Evolutionary conservation across 2,888 invertebrate species (phyloP).

Genomic region (Deilephila porcellus): DNA sequence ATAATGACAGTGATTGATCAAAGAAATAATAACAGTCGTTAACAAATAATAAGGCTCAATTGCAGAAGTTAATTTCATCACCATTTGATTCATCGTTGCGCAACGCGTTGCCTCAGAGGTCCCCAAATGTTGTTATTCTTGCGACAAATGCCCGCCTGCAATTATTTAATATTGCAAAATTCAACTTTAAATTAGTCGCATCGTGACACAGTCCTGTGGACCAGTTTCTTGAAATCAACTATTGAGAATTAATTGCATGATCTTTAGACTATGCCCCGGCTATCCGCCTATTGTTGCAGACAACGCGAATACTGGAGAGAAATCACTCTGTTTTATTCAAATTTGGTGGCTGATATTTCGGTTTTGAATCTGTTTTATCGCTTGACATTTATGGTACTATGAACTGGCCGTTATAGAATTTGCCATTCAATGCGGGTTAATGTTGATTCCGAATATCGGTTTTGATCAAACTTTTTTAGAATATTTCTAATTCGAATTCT

Average conservation of each 20-base stretch:
- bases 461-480: no score
- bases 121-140: slow-evolving; percentile 66
- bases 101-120: slow-evolving; percentile 61
- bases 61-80: slow-evolving; percentile 70
- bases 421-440: background rate
- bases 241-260: slow-evolving; percentile 76
- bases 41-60: slow-evolving; percentile 72
- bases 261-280: slow-evolving; percentile 67
- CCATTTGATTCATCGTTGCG: slow-evolving; percentile 62
- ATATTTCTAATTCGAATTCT: no score
- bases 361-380: slow-evolving; percentile 22
- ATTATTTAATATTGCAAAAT: slow-evolving; percentile 75
- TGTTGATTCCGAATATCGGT: no score
- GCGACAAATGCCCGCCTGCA: slow-evolving; percentile 60
- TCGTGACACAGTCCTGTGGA: slow-evolving; percentile 73
- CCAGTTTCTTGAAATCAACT: slow-evolving; percentile 68
- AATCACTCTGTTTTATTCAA: slow-evolving; percentile 46
- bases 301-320: slow-evolving; percentile 40
- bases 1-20: slow-evolving; percentile 70
- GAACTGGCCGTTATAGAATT: background rate
- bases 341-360: slow-evolving; percentile 41
- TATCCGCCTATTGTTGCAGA: slow-evolving; percentile 29
- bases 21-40: slow-evolving; percentile 73
- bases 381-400: slow-evolving; percentile 6
- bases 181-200: slow-evolving; percentile 65